Percentiles rank a stretch among this genome's conserved stretches.
These are phyloP conservation scores for Tenrec ecaudatus DNA, from an alignment of 2,113 vertebrate genomes.

Conservation along the genomic window DNA sequence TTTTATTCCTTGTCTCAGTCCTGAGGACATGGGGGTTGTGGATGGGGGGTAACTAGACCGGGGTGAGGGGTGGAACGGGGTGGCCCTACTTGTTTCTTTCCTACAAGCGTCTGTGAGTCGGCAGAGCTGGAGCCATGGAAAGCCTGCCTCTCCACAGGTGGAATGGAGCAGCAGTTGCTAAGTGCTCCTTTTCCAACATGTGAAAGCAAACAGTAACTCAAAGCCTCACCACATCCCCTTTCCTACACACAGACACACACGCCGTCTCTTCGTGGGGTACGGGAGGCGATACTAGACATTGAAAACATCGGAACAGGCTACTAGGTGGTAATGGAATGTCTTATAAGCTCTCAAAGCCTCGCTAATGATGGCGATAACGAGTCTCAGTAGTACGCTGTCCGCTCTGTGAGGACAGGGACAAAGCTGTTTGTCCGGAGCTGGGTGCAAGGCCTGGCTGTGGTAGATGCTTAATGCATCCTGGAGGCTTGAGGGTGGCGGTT, in stretches of 20 bases:
- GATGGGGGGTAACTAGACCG: background rate
- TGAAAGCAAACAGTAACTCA: background rate
- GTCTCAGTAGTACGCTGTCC: background rate
- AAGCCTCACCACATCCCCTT: background rate
- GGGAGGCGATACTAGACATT: background rate
- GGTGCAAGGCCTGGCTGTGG: background rate
- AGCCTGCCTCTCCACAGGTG: background rate
- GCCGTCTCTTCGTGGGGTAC: background rate
- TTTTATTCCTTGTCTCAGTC: constrained; percentile 4
- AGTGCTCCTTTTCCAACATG: background rate
- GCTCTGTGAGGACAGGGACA: background rate
- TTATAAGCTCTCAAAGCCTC: background rate
- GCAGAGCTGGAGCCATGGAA: background rate
- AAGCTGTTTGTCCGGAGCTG: background rate
- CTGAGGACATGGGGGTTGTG: background rate
- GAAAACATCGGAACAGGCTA: background rate
- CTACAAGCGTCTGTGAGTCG: background rate
- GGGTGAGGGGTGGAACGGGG: background rate
- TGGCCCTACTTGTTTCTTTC: background rate
- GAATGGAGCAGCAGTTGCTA: background rate
- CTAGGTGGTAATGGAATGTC: background rate
- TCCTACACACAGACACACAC: background rate
- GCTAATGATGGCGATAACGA: background rate
- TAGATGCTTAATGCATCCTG: background rate
- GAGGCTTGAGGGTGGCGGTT: background rate